Percentiles rank a stretch among this genome's conserved stretches.
Conservation (phyloP, 2,113 vertebrate species). For the Trogon surrucura region DNA sequence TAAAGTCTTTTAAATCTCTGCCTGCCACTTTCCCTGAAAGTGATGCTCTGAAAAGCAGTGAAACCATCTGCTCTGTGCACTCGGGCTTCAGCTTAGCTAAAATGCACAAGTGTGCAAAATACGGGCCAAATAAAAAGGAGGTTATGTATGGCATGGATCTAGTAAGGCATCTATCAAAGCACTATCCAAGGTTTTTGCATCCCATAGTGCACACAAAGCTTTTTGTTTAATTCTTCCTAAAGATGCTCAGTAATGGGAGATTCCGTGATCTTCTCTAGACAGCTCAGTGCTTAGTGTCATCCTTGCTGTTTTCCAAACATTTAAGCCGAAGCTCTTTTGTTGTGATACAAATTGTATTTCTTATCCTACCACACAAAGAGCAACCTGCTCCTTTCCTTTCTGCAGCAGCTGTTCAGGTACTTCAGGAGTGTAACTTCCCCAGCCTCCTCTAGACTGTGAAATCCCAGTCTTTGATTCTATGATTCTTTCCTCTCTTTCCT, state of each 20-base stretch:
- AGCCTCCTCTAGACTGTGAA: background rate
- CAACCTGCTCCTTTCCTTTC: background rate
- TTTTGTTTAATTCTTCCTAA: background rate
- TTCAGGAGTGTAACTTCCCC: background rate
- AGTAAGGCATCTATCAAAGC: background rate
- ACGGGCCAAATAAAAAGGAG: background rate
- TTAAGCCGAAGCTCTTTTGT: background rate
- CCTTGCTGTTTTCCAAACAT: background rate
- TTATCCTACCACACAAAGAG: background rate
- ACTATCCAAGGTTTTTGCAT: background rate
- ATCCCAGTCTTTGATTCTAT: background rate
- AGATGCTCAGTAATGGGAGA: background rate
- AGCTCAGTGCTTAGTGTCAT: background rate
- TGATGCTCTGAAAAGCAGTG: constrained; percentile 6
- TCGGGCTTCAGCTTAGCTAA: constrained; percentile 54
- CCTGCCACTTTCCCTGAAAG: constrained; percentile 30
- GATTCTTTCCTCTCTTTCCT: background rate
- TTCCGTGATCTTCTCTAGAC: background rate
- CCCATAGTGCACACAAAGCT: background rate
- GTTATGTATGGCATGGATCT: background rate
- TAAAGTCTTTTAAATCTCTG: background rate
- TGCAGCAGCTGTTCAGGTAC: background rate
- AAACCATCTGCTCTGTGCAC: constrained; percentile 30
- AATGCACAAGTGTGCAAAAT: constrained; percentile 48
- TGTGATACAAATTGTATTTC: background rate